Conservation (phyloP, 2,888 invertebrate species). For the Lysandra coridon region DNA sequence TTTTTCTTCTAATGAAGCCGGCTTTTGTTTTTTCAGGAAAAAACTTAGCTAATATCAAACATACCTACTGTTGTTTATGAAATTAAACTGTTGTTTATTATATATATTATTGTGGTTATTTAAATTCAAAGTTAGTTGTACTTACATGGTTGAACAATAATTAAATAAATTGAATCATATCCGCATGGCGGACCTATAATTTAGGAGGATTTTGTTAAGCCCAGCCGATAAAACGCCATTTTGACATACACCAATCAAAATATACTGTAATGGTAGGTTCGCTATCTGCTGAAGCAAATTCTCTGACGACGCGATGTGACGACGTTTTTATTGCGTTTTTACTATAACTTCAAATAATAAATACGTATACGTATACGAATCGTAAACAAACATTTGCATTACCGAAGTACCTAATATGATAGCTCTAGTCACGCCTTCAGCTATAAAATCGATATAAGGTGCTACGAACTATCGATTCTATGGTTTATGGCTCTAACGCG, state of each 20-base stretch:
- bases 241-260: too few species aligned
- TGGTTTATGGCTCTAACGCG: slow-evolving; percentile 17
- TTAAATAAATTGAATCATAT: too few species aligned
- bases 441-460: slow-evolving; percentile 16
- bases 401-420: not conserved
- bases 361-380: not conserved
- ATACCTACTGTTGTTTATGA: not conserved
- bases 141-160: too few species aligned
- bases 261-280: too few species aligned
- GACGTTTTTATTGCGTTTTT: not conserved
- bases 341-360: not conserved
- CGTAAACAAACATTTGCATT: not conserved
- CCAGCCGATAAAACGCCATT: too few species aligned
- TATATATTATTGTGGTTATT: too few species aligned
- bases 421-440: slow-evolving; percentile 5
- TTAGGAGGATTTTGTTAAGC: too few species aligned
- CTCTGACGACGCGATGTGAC: not conserved
- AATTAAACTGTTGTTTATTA: not conserved
- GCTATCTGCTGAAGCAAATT: too few species aligned
- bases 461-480: slow-evolving; percentile 18
- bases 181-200: too few species aligned
- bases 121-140: too few species aligned
- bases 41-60: not conserved
- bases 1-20: slow-evolving; percentile 29
- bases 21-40: slow-evolving; percentile 23